phyloP scores from a whole-genome alignment of 1,140 invertebrate species.

The Drosophila pectinifera region DNA sequence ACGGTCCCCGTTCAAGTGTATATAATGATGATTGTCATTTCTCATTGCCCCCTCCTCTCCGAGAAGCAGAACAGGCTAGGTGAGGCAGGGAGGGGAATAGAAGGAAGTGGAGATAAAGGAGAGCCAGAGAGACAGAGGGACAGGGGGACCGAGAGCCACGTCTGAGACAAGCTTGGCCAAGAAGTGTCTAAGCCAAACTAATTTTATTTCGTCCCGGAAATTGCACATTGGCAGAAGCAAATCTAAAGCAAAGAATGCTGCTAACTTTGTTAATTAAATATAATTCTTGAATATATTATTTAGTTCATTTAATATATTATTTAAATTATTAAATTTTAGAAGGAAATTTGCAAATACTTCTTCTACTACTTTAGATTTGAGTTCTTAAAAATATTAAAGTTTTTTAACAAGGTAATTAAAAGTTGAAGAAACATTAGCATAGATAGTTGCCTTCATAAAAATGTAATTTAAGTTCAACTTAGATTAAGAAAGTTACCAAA shows the following conservation, averaged over 20 bases:
- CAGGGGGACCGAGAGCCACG: neutral
- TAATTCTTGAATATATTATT: too few species aligned
- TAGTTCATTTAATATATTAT: too few species aligned
- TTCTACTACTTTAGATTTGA: too few species aligned
- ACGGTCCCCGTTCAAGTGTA: conserved; percentile 57
- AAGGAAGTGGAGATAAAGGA: neutral
- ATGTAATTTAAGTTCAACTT: too few species aligned
- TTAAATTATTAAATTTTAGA: neutral
- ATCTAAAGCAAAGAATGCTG: too few species aligned
- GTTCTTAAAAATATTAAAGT: too few species aligned
- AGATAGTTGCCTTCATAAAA: too few species aligned
- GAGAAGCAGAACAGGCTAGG: neutral
- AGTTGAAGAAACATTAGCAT: too few species aligned
- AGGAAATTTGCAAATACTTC: too few species aligned
- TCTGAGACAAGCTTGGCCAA: conserved; percentile 25
- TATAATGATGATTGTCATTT: conserved; percentile 81
- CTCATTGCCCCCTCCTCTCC: conserved; percentile 62
- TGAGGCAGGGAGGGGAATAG: neutral
- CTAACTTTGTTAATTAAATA: too few species aligned
- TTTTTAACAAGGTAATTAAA: too few species aligned
- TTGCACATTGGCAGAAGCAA: conserved; percentile 27
- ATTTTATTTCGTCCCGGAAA: conserved; percentile 33
- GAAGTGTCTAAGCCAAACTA: conserved; percentile 33
- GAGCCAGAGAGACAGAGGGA: neutral
- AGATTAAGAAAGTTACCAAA: too few species aligned